A percentile compares a stretch with the other conserved stretches of the same genome.
Evolutionary conservation across 2,113 vertebrate genomes (phyloP).

Genomic region (Bagarius yarrelli): DNA sequence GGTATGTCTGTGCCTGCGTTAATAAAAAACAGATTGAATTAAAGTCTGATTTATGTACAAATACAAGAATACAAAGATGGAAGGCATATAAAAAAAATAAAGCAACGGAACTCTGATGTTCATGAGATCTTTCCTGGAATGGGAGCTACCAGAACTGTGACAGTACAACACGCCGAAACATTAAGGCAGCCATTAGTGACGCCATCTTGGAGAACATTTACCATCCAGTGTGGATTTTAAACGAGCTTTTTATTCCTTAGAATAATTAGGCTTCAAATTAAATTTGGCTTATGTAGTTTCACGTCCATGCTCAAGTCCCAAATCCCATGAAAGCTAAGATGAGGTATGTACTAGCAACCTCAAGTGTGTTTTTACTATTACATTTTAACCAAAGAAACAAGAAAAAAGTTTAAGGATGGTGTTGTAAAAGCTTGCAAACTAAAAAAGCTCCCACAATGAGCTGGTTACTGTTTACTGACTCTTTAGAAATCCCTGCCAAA

Average conservation of each 20-base stretch:
- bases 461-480: conserved; percentile 53
- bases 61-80: too few relatives aligned
- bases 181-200: too few relatives aligned
- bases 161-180: too few relatives aligned
- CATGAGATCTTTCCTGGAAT: too few relatives aligned
- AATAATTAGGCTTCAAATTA: neutral
- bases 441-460: conserved; percentile 6
- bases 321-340: neutral
- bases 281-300: neutral
- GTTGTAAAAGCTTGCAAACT: conserved; percentile 12
- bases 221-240: too few relatives aligned
- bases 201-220: too few relatives aligned
- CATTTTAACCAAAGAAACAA: conserved; percentile 17
- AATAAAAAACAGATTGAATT: neutral
- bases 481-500: conserved; percentile 51
- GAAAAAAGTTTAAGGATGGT: neutral
- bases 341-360: neutral
- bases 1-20: neutral
- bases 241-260: neutral
- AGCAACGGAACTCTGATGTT: too few relatives aligned
- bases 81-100: too few relatives aligned
- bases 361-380: neutral
- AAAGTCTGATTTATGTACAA: neutral
- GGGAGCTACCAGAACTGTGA: too few relatives aligned
- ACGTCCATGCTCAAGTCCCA: neutral